phyloP scores from a whole-genome alignment of 2,888 invertebrate genomes.

The Lysandra bellargus region DNA sequence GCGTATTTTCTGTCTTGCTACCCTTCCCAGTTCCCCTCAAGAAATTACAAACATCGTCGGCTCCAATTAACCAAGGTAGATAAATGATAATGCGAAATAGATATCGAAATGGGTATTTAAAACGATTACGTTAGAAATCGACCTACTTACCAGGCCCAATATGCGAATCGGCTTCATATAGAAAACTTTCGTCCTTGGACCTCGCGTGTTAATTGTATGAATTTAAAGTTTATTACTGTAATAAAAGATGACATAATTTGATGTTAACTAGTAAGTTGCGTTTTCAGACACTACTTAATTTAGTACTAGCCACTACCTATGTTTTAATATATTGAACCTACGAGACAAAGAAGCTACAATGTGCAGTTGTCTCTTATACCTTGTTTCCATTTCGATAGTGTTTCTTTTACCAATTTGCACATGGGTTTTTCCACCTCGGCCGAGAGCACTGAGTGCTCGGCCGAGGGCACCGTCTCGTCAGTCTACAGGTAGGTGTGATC shows the following conservation, averaged over 20 bases:
- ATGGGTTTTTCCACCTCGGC: no score
- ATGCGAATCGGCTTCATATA: background rate
- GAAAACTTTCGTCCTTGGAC: conserved; percentile 9
- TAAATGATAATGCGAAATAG: background rate
- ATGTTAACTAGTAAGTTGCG: background rate
- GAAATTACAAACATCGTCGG: background rate
- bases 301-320: background rate
- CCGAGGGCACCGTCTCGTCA: no score
- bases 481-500: no score
- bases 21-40: background rate
- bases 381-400: no score
- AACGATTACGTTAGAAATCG: background rate
- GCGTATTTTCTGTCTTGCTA: background rate
- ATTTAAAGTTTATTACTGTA: background rate
- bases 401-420: no score
- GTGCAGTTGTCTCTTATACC: no score
- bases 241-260: background rate
- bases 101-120: background rate
- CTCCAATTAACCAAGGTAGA: background rate
- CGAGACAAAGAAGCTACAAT: background rate
- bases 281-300: conserved; percentile 3
- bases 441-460: no score
- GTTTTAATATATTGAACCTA: background rate
- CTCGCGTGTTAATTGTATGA: conserved; percentile 4
- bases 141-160: background rate